Evolutionary conservation across 2,797 vertebrate genomes (phyloP).

Genomic region (Champsocephalus esox): DNA sequence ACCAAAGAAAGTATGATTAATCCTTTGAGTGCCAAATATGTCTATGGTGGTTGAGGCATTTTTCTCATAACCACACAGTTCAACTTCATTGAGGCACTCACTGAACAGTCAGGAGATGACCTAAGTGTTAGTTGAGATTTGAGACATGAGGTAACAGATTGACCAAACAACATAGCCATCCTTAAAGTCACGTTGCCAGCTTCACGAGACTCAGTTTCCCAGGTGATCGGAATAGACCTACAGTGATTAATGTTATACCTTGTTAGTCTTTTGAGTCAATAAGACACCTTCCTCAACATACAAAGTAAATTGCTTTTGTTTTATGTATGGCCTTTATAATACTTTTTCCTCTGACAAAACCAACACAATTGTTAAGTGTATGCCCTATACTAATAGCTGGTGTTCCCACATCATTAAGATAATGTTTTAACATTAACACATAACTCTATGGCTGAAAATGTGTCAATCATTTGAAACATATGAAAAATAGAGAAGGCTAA

Average conservation of each 20-base stretch:
- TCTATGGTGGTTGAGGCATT: not conserved
- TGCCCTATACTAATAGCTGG: not conserved
- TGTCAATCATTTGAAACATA: constrained; percentile 10
- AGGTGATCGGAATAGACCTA: not conserved
- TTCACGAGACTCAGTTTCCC: not conserved
- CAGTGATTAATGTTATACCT: not conserved
- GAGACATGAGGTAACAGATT: not conserved
- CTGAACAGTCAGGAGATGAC: not conserved
- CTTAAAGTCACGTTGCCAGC: not conserved
- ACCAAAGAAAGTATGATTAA: not conserved
- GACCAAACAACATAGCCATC: not conserved
- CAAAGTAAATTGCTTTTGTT: constrained; percentile 6
- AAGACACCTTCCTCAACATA: not conserved
- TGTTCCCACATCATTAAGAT: not conserved
- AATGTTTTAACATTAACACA: not conserved
- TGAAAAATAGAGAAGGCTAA: constrained; percentile 9
- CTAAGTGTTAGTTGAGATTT: not conserved
- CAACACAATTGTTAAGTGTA: not conserved
- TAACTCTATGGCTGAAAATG: not conserved
- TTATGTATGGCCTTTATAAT: not conserved
- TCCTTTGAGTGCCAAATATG: not conserved
- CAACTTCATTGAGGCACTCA: not conserved
- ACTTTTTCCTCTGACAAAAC: not conserved
- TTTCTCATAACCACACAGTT: not conserved
- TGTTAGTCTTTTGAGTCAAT: not conserved